phyloP scores from a whole-genome alignment of 2,797 vertebrate genomes.

The Anguilla obscura region DNA sequence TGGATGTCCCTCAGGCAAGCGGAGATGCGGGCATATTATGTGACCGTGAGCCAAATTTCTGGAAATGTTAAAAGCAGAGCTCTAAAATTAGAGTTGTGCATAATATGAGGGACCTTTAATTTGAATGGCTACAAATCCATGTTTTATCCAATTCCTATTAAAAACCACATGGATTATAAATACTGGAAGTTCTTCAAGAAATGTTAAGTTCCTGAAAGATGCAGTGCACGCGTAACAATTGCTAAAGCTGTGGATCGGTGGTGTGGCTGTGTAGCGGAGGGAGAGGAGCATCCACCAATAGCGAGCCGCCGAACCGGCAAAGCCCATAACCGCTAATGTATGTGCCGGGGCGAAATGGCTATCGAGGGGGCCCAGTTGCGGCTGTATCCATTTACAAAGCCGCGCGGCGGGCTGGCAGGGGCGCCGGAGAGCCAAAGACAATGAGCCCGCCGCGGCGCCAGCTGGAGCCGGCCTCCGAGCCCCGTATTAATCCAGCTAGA shows the following conservation, averaged over 20 bases:
- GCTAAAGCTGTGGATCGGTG: background rate
- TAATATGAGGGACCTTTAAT: background rate
- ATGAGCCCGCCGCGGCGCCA: background rate
- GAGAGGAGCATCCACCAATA: background rate
- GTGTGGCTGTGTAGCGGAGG: background rate
- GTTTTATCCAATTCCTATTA: background rate
- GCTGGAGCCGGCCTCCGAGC: conserved; percentile 19
- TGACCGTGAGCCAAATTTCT: background rate
- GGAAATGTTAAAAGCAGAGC: background rate
- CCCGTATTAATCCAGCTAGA: conserved; percentile 29
- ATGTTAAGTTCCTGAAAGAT: background rate
- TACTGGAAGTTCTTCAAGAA: background rate
- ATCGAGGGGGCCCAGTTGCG: conserved; percentile 13
- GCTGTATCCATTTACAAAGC: conserved; percentile 31
- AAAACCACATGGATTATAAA: background rate
- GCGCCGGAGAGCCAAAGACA: conserved; percentile 22
- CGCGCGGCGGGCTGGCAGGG: background rate
- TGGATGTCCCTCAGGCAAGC: no score
- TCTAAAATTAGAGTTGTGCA: no score
- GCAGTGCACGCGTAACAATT: background rate
- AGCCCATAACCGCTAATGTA: background rate
- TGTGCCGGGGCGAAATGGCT: background rate
- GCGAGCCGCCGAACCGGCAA: background rate
- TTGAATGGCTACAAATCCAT: background rate
- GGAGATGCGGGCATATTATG: no score